A percentile compares a stretch with the other conserved stretches of the same genome.
phyloP scores from a whole-genome alignment of 2,113 vertebrate species.

The Polypterus senegalus region DNA sequence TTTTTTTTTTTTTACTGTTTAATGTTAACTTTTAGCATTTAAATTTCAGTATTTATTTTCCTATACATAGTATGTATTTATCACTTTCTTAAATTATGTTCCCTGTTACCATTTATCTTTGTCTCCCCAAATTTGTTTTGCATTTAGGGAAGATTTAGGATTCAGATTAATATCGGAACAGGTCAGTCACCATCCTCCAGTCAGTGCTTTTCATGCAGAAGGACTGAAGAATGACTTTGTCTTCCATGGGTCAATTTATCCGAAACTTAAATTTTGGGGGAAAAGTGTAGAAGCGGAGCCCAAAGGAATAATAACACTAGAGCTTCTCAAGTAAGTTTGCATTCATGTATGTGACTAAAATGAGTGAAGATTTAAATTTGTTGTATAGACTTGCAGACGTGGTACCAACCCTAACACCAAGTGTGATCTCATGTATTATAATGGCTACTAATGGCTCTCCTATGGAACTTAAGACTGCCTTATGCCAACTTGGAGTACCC shows the following conservation, averaged over 20 bases:
- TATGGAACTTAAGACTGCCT: too few species aligned
- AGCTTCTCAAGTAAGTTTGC: conserved; percentile 79
- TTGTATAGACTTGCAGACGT: too few species aligned
- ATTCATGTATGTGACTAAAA: not conserved
- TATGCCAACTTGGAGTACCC: too few species aligned
- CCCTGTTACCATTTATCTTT: not conserved
- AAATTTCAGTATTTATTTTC: too few species aligned
- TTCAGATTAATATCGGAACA: conserved; percentile 92
- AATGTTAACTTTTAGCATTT: too few species aligned
- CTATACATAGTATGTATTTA: too few species aligned
- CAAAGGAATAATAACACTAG: conserved; percentile 87
- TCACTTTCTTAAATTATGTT: not conserved
- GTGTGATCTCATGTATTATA: too few species aligned
- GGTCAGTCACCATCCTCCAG: conserved; percentile 93
- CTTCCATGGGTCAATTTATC: conserved; percentile 94
- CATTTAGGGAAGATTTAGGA: conserved; percentile 79
- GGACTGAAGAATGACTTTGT: conserved; percentile 81
- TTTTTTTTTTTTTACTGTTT: too few species aligned
- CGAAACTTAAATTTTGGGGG: conserved; percentile 96
- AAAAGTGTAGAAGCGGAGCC: conserved; percentile 96
- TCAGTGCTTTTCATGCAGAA: conserved; percentile 93
- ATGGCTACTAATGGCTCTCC: too few species aligned
- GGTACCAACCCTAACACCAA: too few species aligned
- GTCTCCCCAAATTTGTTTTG: conserved; percentile 13
- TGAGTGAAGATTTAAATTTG: not conserved